Evolutionary conservation across 2,888 invertebrate species (phyloP).

Genomic region (Athalia cordata): DNA sequence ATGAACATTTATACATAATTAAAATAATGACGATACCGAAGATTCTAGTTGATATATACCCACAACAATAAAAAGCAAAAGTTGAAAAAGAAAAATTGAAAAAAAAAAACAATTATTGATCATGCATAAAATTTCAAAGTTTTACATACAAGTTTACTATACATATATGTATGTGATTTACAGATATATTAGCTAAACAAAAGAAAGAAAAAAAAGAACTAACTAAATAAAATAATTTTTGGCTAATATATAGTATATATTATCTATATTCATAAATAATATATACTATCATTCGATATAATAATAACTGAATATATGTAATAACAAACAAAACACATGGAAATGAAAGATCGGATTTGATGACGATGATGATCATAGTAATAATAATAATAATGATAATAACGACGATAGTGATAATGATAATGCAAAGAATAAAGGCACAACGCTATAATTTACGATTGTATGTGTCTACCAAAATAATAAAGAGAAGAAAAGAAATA

Average conservation of each 20-base stretch:
- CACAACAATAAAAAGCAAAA: no score
- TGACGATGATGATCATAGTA: neutral
- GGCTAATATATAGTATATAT: conserved; percentile 61
- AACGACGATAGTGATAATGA: neutral
- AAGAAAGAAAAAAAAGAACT: conserved; percentile 51
- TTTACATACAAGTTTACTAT: neutral
- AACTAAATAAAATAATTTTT: conserved; percentile 72
- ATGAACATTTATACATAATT: no score
- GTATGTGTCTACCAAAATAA: neutral
- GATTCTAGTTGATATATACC: no score
- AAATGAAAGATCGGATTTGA: neutral
- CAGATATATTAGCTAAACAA: neutral
- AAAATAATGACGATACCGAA: no score
- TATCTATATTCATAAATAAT: conserved; percentile 16
- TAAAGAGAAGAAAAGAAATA: neutral
- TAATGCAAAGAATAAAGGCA: no score
- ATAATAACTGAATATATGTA: neutral
- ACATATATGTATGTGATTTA: conserved; percentile 6
- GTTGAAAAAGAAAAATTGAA: neutral
- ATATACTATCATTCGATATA: conserved; percentile 25
- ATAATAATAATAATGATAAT: neutral
- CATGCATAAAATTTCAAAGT: neutral
- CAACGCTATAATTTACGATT: no score
- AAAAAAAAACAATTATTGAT: neutral
- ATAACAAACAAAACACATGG: conserved; percentile 6